Base-by-base conservation (phyloP, 2,888 invertebrate species). In the Oxytorus armatus region DNA sequence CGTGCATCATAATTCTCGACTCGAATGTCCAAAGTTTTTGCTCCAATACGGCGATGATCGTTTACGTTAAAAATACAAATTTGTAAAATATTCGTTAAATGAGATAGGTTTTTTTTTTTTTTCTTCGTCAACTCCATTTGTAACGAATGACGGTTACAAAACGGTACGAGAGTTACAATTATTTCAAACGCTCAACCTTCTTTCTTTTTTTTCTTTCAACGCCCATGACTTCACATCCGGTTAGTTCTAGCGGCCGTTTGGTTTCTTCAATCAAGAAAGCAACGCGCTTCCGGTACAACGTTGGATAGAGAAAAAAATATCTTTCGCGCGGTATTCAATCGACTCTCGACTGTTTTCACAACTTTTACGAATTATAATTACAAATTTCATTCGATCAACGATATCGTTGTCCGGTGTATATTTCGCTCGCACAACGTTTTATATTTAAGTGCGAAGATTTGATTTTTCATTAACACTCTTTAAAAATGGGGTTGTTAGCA, bases 271-370 rank as follows among this genome's bases (percentile, higher is more conserved):
- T 7, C 11, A 33, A 14, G n/a, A 3, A 33, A 69, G 44, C 18
- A 66, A 36, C 47, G 29, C 70, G 29, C 72, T 33, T 55, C 33
- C 66, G 51, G 51, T 42, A 59, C 59, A 61, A 61, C 73, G 39
- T 14, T 29, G 57, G 51, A 73, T 77, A 73, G 76, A 79, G 65
- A 79, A 77, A n/a, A n/a, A 39, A 79, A 76, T 76, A 79, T 76
- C 16, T 44, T 59, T 21, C 59, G 69, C 75, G n/a, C n/a, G n/a
- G n/a, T n/a, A n/a, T 36, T 65, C 16, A 33, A 75, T 36, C 49
- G 25, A 44, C 44, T 63, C 44, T 47, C 68, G 23, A 36, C 51
- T 47, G 39, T 69, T 23, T 72, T 69, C 53, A 68, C 21, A 42
- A 66, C 42, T n/a, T n/a, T 39, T 49, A 42, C 16, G 66, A 33